Percentiles rank a stretch among this genome's conserved stretches.
Conservation (phyloP, 2,888 invertebrate species). For the Cyrtodaria siliqua region DNA sequence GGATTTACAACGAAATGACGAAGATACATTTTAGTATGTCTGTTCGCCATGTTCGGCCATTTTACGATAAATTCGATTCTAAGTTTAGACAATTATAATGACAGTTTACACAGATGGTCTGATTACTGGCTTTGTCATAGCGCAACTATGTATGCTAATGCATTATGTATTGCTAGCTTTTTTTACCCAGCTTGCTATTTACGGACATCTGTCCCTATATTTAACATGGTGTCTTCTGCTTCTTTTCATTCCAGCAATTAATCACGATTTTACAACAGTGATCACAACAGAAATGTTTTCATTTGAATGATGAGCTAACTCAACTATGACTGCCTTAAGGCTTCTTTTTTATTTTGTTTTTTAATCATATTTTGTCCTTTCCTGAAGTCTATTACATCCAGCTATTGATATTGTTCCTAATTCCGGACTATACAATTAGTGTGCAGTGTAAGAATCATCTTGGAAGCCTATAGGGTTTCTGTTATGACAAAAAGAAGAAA, state of each 20-base stretch:
- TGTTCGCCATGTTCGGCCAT: slow-evolving; percentile 8
- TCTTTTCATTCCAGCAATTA: slow-evolving; percentile 24
- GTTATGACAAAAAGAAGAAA: no score
- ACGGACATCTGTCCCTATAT: slow-evolving; percentile 63
- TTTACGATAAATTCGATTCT: slow-evolving; percentile 22
- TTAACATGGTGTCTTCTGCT: slow-evolving; percentile 19
- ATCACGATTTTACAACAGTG: slow-evolving; percentile 6
- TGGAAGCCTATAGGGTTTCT: no score
- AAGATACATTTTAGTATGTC: slow-evolving; percentile 49
- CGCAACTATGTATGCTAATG: slow-evolving; percentile 50
- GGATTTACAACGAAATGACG: slow-evolving; percentile 22
- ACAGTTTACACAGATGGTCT: slow-evolving; percentile 46
- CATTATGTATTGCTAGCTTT: slow-evolving; percentile 50
- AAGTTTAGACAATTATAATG: slow-evolving; percentile 7
- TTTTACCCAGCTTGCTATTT: slow-evolving; percentile 35
- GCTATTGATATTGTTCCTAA: no score
- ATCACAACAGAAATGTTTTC: slow-evolving; percentile 27
- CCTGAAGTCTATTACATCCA: no score
- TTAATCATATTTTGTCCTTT: no score
- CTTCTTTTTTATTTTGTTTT: no score
- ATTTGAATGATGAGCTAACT: slow-evolving; percentile 28
- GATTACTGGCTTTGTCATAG: slow-evolving; percentile 39
- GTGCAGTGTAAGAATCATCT: no score
- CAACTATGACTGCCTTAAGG: no score
- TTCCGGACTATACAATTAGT: no score